Evolutionary conservation across 2,888 invertebrate genomes (phyloP), one percentile per base, ranked within the genome.

Genomic region (Taphrorychus bicolor): DNA sequence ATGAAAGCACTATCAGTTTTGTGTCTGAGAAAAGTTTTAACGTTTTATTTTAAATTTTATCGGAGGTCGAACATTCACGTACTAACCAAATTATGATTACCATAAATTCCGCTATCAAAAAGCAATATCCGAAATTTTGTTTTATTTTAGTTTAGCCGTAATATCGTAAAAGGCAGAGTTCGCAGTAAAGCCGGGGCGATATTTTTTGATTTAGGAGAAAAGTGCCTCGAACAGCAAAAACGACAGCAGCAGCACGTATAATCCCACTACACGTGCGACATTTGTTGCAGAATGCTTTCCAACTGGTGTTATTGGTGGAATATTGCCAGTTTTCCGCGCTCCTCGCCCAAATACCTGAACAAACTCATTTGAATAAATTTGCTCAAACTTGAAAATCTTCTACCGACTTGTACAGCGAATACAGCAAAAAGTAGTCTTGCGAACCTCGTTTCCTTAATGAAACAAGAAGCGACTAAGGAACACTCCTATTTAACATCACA

Each of bases 61-160:
- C n/a, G n/a, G n/a, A n/a, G n/a, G n/a, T n/a, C n/a, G n/a, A n/a
- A n/a, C n/a, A n/a, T n/a, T n/a, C n/a, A n/a, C n/a, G n/a, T n/a
- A n/a, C n/a, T n/a, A n/a, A n/a, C 61, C 52, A 67, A 58, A 62
- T 67, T 67, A 62, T 42, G 17, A 61, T 22, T 58, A 67, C 62
- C 49, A 23, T 49, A 59, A 59, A 49, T 49, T 59, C 5, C n/a
- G 23, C 22, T 59, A 49, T 64, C 64, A 54, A 65, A 65, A 65
- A 59, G 65, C 59, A 49, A 59, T 65, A 59, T 17, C 18, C 16
- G 22, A 21, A 21, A 53, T 24, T 64, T 23, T 52, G 65, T 65
- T 59, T 59, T 65, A 65, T 59, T 65, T 65, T 59, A 65, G 32
- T 59, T 59, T 65, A 65, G 59, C 59, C 59, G 52, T 51, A 59